Conservation (phyloP, 1,140 invertebrate genomes). For the Gonatopus flavifemur region DNA sequence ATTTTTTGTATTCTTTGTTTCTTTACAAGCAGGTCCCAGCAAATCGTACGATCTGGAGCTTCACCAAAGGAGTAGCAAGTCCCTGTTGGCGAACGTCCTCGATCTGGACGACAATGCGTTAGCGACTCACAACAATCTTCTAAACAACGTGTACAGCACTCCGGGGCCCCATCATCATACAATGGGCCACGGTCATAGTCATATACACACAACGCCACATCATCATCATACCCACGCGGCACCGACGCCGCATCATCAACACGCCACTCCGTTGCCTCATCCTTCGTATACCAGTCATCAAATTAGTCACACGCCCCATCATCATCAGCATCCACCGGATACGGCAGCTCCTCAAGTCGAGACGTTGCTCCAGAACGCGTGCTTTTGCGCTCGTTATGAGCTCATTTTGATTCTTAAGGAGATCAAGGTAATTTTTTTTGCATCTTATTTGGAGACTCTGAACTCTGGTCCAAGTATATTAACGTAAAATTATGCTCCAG, state of each 20-base stretch:
- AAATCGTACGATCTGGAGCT: slow-evolving; percentile 72
- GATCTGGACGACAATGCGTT: slow-evolving; percentile 80
- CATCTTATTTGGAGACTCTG: too few relatives aligned
- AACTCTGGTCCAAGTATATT: too few relatives aligned
- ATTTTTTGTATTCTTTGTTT: too few relatives aligned
- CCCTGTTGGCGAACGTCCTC: slow-evolving; percentile 91
- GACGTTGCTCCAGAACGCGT: slow-evolving; percentile 64
- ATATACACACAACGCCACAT: slow-evolving; percentile 53
- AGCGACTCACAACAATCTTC: slow-evolving; percentile 54
- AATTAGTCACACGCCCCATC: slow-evolving; percentile 56
- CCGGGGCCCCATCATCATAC: slow-evolving; percentile 54
- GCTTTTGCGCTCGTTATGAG: slow-evolving; percentile 80
- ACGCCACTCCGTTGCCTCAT: slow-evolving; percentile 46
- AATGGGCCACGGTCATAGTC: slow-evolving; percentile 49
- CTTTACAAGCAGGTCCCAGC: slow-evolving; percentile 55
- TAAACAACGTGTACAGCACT: slow-evolving; percentile 56
- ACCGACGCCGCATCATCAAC: slow-evolving; percentile 53
- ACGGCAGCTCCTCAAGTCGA: slow-evolving; percentile 58
- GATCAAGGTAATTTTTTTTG: slow-evolving; percentile 73
- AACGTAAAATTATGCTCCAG: too few relatives aligned
- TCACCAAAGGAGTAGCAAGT: slow-evolving; percentile 77
- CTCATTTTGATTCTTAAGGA: slow-evolving; percentile 94
- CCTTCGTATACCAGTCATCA: slow-evolving; percentile 48
- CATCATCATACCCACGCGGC: slow-evolving; percentile 52
- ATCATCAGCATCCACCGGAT: slow-evolving; percentile 55